Evolutionary conservation across 1,140 invertebrate species (phyloP).

Genomic region (Drosophila albomicans): DNA sequence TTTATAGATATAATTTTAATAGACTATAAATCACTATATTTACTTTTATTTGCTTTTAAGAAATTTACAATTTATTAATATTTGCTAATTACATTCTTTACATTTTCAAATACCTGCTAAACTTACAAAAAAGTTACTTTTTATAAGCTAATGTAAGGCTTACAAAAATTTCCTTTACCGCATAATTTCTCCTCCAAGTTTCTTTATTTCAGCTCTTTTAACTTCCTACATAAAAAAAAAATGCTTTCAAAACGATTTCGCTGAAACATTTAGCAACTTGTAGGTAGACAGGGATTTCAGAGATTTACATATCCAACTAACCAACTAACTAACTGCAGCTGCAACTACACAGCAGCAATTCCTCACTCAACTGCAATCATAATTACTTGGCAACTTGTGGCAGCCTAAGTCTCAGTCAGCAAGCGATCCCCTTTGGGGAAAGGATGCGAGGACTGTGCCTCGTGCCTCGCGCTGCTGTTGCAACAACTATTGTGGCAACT

Average conservation of each 20-base stretch:
- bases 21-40: no score
- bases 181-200: not conserved
- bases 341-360: constrained; percentile 5
- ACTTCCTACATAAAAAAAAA: constrained; percentile 11
- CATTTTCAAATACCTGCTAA: no score
- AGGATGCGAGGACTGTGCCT: not conserved
- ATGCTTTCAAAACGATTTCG: constrained; percentile 18
- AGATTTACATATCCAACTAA: constrained; percentile 68
- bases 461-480: not conserved
- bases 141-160: no score
- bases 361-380: constrained; percentile 63
- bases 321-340: constrained; percentile 26
- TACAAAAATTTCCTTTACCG: no score
- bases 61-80: no score
- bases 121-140: no score
- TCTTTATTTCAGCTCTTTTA: not conserved
- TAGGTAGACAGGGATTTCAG: constrained; percentile 31
- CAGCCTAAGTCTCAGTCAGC: constrained; percentile 33
- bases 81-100: no score
- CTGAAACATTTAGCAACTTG: constrained; percentile 18
- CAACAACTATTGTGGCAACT: constrained; percentile 62
- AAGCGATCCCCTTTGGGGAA: not conserved
- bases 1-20: no score
- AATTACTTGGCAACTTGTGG: constrained; percentile 54
- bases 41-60: no score